phyloP scores from a whole-genome alignment of 2,113 vertebrate species.

The Cepphus grylle region DNA sequence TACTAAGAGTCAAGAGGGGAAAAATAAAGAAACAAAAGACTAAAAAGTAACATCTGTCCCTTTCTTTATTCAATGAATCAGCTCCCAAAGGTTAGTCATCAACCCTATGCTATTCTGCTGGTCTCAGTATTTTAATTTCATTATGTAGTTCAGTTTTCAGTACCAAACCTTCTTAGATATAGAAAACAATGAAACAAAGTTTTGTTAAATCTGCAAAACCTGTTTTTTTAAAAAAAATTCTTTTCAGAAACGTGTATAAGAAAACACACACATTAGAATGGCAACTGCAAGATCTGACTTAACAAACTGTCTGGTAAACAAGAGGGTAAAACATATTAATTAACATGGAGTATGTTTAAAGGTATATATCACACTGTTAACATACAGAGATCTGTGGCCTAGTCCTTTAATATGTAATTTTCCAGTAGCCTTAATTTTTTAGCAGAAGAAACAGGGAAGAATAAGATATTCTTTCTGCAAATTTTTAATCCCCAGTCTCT shows the following conservation, averaged over 20 bases:
- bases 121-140: conserved; percentile 61
- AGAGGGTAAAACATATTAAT: neutral
- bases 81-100: conserved; percentile 61
- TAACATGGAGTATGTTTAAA: neutral
- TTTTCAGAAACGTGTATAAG: neutral
- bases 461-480: neutral
- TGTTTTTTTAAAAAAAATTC: neutral
- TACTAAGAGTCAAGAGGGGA: neutral
- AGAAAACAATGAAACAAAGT: conserved; percentile 2
- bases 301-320: neutral
- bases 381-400: neutral
- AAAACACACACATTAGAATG: neutral
- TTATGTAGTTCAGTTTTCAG: conserved; percentile 35
- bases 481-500: neutral
- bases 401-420: neutral
- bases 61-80: conserved; percentile 43
- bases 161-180: conserved; percentile 39
- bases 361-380: neutral
- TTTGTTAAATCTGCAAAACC: neutral
- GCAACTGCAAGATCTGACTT: neutral
- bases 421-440: neutral
- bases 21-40: conserved; percentile 24
- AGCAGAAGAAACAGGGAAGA: neutral
- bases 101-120: conserved; percentile 59
- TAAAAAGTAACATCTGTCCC: conserved; percentile 33